Conservation (phyloP, 2,113 vertebrate genomes). For the Neopipo cinnamomea region DNA sequence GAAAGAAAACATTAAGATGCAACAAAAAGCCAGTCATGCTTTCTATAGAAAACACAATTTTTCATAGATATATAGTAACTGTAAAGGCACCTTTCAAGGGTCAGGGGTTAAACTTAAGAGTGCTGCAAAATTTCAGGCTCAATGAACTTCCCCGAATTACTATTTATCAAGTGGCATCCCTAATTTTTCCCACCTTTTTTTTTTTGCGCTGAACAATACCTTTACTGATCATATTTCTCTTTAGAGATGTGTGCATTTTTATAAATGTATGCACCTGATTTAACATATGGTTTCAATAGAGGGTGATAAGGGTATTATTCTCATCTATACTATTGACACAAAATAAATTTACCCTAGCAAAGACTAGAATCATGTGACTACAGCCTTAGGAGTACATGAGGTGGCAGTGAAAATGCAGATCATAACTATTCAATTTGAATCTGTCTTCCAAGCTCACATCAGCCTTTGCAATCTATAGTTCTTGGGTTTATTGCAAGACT, state of each 20-base stretch:
- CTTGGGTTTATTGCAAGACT: not conserved
- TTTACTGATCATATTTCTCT: not conserved
- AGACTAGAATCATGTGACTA: not conserved
- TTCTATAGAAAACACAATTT: not conserved
- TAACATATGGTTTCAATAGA: not conserved
- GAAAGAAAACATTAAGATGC: not conserved
- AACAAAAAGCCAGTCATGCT: not conserved
- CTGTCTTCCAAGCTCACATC: not conserved
- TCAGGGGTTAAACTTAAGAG: not conserved
- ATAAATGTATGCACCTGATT: not conserved
- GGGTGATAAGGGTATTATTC: not conserved
- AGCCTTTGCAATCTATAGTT: not conserved
- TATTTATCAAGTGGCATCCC: not conserved
- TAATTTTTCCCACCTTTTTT: not conserved
- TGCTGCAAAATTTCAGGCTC: not conserved
- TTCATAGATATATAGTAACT: not conserved
- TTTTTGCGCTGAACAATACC: not conserved
- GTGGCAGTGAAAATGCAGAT: not conserved
- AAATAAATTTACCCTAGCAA: not conserved
- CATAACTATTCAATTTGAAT: not conserved
- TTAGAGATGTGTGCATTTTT: not conserved
- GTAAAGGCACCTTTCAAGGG: not conserved
- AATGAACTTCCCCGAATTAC: not conserved
- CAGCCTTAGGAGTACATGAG: not conserved
- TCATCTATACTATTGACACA: not conserved